Percentiles rank a stretch among this genome's conserved stretches.
Conservation (phyloP, 1,140 invertebrate genomes). For the Drosophila neocordata region DNA sequence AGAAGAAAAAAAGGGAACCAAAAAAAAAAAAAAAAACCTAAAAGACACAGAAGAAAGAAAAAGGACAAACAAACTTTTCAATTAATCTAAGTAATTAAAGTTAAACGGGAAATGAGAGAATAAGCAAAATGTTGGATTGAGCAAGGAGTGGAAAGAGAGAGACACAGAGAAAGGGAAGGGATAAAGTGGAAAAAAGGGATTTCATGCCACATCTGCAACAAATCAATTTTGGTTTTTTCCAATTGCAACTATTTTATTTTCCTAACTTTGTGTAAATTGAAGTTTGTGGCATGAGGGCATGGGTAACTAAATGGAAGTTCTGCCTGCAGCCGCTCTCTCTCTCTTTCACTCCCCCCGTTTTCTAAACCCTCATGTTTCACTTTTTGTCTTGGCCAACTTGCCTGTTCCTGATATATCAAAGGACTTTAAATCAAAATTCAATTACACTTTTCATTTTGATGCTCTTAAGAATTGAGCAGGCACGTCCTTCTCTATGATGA, state of each 20-base stretch:
- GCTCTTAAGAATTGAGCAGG: constrained; percentile 49
- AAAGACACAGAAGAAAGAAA: background rate
- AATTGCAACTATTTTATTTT: background rate
- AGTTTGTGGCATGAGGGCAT: background rate
- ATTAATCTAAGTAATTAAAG: constrained; percentile 62
- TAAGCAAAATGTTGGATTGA: no score
- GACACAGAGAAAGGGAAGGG: no score
- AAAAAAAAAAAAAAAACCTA: background rate
- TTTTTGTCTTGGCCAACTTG: constrained; percentile 11
- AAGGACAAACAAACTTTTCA: constrained; percentile 37
- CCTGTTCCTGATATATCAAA: constrained; percentile 55
- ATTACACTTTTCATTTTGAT: constrained; percentile 63
- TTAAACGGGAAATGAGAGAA: constrained; percentile 34
- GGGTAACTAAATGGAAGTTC: constrained; percentile 33
- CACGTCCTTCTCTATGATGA: constrained; percentile 3
- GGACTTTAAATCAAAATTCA: constrained; percentile 67
- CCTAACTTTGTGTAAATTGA: constrained; percentile 34
- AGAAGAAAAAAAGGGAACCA: no score
- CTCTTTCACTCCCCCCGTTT: background rate
- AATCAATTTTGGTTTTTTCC: constrained; percentile 57
- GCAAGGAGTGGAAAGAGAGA: background rate
- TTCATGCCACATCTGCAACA: constrained; percentile 52
- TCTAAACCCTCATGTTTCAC: background rate
- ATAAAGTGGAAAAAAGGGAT: background rate
- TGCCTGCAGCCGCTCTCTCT: constrained; percentile 13